Evolutionary conservation across 2,797 vertebrate species (phyloP).

Genomic region (Oophaga sylvatica): DNA sequence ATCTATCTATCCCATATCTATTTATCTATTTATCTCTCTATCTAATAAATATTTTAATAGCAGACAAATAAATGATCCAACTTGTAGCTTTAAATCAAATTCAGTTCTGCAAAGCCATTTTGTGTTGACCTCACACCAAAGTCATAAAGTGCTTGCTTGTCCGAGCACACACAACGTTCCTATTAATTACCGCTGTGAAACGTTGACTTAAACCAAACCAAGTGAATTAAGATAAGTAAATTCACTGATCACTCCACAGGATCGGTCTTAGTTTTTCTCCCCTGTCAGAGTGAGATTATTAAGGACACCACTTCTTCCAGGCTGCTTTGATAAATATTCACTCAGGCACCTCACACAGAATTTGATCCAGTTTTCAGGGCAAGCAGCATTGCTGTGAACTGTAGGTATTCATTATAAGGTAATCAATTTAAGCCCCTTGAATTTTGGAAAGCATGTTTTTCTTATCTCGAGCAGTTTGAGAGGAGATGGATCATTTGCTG

Average conservation of each 20-base stretch:
- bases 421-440: slow-evolving; percentile 59
- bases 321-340: slow-evolving; percentile 65
- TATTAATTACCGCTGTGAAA: slow-evolving; percentile 60
- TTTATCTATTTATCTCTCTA: neutral
- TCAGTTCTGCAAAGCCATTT: slow-evolving; percentile 44
- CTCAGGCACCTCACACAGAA: slow-evolving; percentile 59
- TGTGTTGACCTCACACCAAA: slow-evolving; percentile 46
- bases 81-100: slow-evolving; percentile 50
- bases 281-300: slow-evolving; percentile 66
- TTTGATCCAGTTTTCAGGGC: slow-evolving; percentile 60
- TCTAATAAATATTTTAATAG: neutral
- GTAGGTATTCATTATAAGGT: slow-evolving; percentile 48
- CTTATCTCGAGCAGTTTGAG: slow-evolving; percentile 43
- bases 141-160: slow-evolving; percentile 48
- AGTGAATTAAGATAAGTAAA: slow-evolving; percentile 66
- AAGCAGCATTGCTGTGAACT: slow-evolving; percentile 57
- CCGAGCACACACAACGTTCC: slow-evolving; percentile 54
- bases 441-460: slow-evolving; percentile 40
- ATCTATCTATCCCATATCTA: too few relatives aligned
- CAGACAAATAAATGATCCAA: slow-evolving; percentile 23
- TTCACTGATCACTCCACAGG: slow-evolving; percentile 60
- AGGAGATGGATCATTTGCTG: slow-evolving; percentile 47
- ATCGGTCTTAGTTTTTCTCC: slow-evolving; percentile 61
- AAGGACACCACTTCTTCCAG: slow-evolving; percentile 61
- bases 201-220: slow-evolving; percentile 64